Base-by-base conservation (phyloP, 2,797 vertebrate species). In the Sebastes nivosus region DNA sequence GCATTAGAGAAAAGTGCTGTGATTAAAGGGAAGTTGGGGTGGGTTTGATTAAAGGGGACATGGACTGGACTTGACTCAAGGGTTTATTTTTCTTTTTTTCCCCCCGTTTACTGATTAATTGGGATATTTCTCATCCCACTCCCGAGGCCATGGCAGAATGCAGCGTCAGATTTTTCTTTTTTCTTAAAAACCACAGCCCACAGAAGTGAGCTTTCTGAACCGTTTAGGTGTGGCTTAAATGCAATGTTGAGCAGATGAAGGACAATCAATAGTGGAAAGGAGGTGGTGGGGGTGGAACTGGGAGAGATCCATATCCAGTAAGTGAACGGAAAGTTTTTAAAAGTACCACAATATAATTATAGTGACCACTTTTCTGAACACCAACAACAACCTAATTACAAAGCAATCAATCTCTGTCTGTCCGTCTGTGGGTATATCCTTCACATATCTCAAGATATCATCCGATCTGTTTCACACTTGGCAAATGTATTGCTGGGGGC, bases 11-110 rank as follows among this genome's bases (percentile, higher is more conserved):
- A 87, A 88, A 87, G 83, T 85, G 75, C 76, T 75, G 86, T 86
- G 90, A 89, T 92, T 92, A 91, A 87, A 91, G 82, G 66, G 69
- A 88, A 75, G 83, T 89, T 87, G 76, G 72, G 80, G 57, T 76
- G 89, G 85, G 86, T 90, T 88, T 90, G 84, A 94, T 94, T 90
- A 93, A 93, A 92, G 82, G 76, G 77, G 77, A 91, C 55, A 14
- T 42, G 38, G 54, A 84, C 79, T 84, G 80, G 81, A 85, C 87
- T 82, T 87, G 80, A 92, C 85, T 89, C 83, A 65, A 81, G 79
- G 83, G 61, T 91, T 88, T 92, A 69, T 87, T 87, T 82, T 83
- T 58, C 10, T 63, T 52, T 67, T 27, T 54, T 50, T 1, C 6
- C 12, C 25, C 52, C 59, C 12, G 67, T 50, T 32, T 70, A 74